Base-by-base conservation (phyloP, 2,888 invertebrate genomes). In the Oxycera nigricornis region DNA sequence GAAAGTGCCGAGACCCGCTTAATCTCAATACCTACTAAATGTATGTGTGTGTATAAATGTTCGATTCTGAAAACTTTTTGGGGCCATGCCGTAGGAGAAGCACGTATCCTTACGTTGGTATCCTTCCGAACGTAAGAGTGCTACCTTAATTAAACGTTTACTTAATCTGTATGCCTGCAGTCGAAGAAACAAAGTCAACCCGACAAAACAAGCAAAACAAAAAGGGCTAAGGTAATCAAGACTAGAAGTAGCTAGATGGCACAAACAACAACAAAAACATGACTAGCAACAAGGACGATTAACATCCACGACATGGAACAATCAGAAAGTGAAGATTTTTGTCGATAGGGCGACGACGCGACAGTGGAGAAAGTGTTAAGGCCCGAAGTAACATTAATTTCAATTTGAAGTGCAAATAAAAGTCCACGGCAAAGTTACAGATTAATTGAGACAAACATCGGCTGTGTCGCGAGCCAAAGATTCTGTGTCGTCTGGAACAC, bases 321-420 rank as follows among this genome's bases (percentile, higher is more conserved):
- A n/a, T n/a, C n/a, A n/a, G 28, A n/a, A 57, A n/a, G 22, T 9
- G 1, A 14, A 28, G 28, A 46, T 14, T 17, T 3, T 3, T 46
- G 46, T 2, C 14, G 14, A 11, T 46, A 46, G 14, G 46, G 46
- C 3, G 50, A 46, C n/a, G 17, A 26, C 31, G 24, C 9, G 22
- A 52, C 20, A 14, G 52, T 39, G 9, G 24, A 22, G 65, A 41
- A 65, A 39, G 65, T 65, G 65, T 65, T 41, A 24, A 39, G 14
- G 30, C 6, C 57, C n/a, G n/a, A 72, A 59, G 26, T 20, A 26
- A 55, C 65, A 52, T 75, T 59, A 55, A 75, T 75, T 75, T 75
- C 67, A 75, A 73, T 75, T 61, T 73, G 30, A 73, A 75, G 70
- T 68, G 46, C 57, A 75, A 75, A 75, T 73, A 75, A 74, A 73